A percentile compares a stretch with the other conserved stretches of the same genome.
These are phyloP conservation scores for Caenorhabditis sp. DNA, from an alignment of 2,888 invertebrate species.

Conservation along the genomic window DNA sequence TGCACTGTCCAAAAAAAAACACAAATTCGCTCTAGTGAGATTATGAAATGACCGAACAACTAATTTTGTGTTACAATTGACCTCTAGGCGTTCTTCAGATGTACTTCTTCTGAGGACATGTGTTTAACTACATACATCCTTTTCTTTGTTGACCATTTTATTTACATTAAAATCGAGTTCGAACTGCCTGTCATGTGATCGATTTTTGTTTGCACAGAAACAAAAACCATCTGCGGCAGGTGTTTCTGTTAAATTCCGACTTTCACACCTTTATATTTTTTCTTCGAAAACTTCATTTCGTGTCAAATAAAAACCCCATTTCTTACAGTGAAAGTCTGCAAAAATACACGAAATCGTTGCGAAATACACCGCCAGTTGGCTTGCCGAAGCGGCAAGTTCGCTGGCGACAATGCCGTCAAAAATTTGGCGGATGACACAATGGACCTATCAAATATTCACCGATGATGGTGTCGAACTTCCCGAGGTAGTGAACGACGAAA, in stretches of 20 bases:
- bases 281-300: background rate
- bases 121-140: background rate
- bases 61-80: too few species aligned
- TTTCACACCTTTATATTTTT: background rate
- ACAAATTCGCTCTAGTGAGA: too few species aligned
- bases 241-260: background rate
- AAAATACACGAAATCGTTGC: background rate
- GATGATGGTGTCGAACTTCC: slow-evolving; percentile 9
- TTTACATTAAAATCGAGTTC: background rate
- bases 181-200: background rate
- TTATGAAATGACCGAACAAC: too few species aligned
- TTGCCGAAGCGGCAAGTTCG: slow-evolving; percentile 2
- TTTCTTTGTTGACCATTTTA: background rate
- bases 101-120: background rate
- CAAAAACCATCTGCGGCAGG: background rate
- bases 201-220: background rate
- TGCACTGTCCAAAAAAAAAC: too few species aligned
- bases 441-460: slow-evolving; percentile 14
- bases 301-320: background rate
- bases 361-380: slow-evolving; percentile 6
- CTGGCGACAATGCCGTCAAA: slow-evolving; percentile 6
- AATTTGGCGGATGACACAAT: slow-evolving; percentile 19
- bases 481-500: slow-evolving; percentile 9
- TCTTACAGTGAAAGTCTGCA: background rate
- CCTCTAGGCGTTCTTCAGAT: too few species aligned